Evolutionary conservation across 2,113 vertebrate species (phyloP).

Genomic region (Zosterops lateralis): DNA sequence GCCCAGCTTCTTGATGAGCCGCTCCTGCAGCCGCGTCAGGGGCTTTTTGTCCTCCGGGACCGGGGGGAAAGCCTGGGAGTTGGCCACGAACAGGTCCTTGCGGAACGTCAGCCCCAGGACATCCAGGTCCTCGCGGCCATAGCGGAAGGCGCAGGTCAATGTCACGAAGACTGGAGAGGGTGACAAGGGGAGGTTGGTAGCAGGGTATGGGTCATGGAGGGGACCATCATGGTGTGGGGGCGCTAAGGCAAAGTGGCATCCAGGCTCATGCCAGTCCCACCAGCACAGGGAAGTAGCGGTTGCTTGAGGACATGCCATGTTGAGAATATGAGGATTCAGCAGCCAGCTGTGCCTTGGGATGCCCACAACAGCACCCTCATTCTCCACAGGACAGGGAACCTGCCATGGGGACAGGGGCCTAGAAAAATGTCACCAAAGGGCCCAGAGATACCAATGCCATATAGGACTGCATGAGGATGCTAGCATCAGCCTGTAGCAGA

Average conservation of each 20-base stretch:
- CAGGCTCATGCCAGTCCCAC: neutral
- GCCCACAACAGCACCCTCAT: neutral
- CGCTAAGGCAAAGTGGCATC: neutral
- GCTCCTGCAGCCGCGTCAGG: slow-evolving; percentile 90
- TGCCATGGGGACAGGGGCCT: fast-evolving
- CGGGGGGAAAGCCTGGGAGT: slow-evolving; percentile 88
- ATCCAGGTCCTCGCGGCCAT: slow-evolving; percentile 93
- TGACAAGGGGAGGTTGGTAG: neutral
- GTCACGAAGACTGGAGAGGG: slow-evolving; percentile 86
- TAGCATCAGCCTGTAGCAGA: neutral
- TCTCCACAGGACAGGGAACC: neutral
- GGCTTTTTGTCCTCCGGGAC: slow-evolving; percentile 82
- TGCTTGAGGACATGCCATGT: neutral
- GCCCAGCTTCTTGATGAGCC: slow-evolving; percentile 93
- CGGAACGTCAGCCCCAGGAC: slow-evolving; percentile 93
- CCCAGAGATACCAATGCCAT: neutral
- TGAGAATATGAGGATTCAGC: neutral
- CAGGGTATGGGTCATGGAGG: neutral
- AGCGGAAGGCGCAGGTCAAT: slow-evolving; percentile 94
- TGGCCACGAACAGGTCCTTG: slow-evolving; percentile 93
- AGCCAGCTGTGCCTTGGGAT: neutral
- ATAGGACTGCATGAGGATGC: neutral
- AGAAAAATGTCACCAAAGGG: neutral
- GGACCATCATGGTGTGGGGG: neutral
- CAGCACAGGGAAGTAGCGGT: neutral